Evolutionary conservation across 2,797 vertebrate genomes (phyloP).

Genomic region (Corythornis leucogaster): DNA sequence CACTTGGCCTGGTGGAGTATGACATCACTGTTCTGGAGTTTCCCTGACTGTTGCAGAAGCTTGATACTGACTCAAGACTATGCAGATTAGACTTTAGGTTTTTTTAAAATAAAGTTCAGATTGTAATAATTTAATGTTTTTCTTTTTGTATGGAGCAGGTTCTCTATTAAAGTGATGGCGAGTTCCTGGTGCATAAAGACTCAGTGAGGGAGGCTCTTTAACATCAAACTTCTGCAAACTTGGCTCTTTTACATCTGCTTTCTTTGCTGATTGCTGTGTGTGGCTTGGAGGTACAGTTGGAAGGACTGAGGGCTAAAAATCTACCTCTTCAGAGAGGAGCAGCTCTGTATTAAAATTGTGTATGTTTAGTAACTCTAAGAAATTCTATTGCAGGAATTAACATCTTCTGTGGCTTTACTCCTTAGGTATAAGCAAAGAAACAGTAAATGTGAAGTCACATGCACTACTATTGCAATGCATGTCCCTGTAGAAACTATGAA

Average conservation of each 20-base stretch:
- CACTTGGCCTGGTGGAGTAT: neutral
- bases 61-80: neutral
- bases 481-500: neutral
- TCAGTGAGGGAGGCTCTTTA: neutral
- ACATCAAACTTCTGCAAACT: neutral
- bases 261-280: neutral
- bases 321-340: neutral
- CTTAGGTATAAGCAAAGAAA: neutral
- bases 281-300: neutral
- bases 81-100: neutral
- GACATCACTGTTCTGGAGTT: constrained; percentile 9
- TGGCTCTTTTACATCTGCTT: neutral
- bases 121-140: neutral
- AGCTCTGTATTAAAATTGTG: neutral
- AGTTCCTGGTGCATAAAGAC: neutral
- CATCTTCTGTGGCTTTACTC: neutral
- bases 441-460: neutral
- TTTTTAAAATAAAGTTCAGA: constrained; percentile 33
- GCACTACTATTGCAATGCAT: neutral
- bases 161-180: neutral
- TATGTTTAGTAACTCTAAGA: neutral
- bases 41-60: neutral
- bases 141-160: neutral
- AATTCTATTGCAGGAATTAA: neutral
- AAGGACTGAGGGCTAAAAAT: neutral